Percentiles rank a stretch among this genome's conserved stretches.
phyloP scores from a whole-genome alignment of 1,140 invertebrate genomes.

The Limonius californicus region DNA sequence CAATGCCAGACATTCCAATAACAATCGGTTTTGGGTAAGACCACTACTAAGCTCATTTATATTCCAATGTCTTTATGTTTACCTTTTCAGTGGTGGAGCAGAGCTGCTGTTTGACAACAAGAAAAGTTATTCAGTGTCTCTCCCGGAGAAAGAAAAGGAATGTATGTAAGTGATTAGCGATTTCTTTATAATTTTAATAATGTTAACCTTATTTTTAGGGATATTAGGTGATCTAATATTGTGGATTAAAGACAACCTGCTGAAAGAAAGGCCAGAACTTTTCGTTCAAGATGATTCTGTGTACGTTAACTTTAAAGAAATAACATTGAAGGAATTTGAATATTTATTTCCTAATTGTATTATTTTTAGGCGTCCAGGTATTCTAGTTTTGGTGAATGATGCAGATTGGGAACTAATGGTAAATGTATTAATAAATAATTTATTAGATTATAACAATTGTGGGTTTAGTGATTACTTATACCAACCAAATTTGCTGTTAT shows the following conservation, averaged over 20 bases:
- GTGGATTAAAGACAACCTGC: slow-evolving; percentile 82
- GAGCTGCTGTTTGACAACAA: slow-evolving; percentile 82
- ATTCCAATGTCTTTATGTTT: slow-evolving; percentile 20
- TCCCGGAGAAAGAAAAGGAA: slow-evolving; percentile 51
- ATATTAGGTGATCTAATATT: slow-evolving; percentile 67
- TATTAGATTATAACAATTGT: no score
- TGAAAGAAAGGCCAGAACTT: slow-evolving; percentile 83
- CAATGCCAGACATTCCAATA: slow-evolving; percentile 11
- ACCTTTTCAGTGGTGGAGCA: slow-evolving; percentile 74
- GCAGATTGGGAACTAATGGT: slow-evolving; percentile 88
- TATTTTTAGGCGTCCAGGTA: slow-evolving; percentile 82
- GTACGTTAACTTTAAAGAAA: slow-evolving; percentile 51
- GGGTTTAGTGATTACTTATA: no score
- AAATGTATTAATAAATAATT: no score
- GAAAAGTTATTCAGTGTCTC: slow-evolving; percentile 64
- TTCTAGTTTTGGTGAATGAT: slow-evolving; percentile 89
- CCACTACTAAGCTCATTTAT: not conserved
- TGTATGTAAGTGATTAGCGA: slow-evolving; percentile 27
- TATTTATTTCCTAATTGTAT: slow-evolving; percentile 37
- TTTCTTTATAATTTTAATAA: not conserved
- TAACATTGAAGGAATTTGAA: no score
- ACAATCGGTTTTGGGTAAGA: slow-evolving; percentile 31
- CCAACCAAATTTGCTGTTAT: no score
- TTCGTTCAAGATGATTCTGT: slow-evolving; percentile 81
- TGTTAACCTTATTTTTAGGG: slow-evolving; percentile 55